Percentiles rank a stretch among this genome's conserved stretches.
Conservation (phyloP, 2,113 vertebrate genomes). For the Onychostruthus taczanowskii region DNA sequence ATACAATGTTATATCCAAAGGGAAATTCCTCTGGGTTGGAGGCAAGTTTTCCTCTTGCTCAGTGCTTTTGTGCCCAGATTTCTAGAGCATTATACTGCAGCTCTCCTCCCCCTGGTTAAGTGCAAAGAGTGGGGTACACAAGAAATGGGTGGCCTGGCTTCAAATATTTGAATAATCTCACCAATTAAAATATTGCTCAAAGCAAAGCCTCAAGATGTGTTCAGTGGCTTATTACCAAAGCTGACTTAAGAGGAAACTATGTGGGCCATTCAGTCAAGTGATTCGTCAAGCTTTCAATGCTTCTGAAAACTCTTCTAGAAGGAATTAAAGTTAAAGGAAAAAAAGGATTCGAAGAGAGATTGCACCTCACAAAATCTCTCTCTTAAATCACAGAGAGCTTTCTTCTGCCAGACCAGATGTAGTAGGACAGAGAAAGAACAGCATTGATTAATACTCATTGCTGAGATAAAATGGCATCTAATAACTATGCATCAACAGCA, state of each 20-base stretch:
- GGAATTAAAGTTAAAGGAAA: neutral
- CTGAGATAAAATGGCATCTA: neutral
- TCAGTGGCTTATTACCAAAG: slow-evolving; percentile 7
- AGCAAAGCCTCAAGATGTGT: neutral
- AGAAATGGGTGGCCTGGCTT: neutral
- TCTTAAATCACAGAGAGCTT: neutral
- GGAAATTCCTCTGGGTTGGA: neutral
- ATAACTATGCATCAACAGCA: neutral
- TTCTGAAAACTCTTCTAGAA: neutral
- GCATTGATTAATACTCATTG: neutral
- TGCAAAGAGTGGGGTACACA: neutral
- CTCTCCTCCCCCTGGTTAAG: neutral
- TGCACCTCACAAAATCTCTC: neutral
- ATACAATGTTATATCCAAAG: neutral
- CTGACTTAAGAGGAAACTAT: slow-evolving; percentile 52
- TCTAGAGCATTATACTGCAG: neutral
- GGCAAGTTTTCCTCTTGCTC: neutral
- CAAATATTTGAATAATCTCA: neutral
- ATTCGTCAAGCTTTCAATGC: slow-evolving; percentile 6
- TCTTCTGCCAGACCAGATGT: neutral
- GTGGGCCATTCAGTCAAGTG: slow-evolving; percentile 37
- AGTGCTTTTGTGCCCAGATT: neutral
- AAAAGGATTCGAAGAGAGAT: neutral
- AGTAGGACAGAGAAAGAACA: neutral
- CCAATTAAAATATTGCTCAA: neutral